These are phyloP conservation scores for Cryptotermes secundus DNA, from an alignment of 1,140 invertebrate species.

Conservation along the genomic window DNA sequence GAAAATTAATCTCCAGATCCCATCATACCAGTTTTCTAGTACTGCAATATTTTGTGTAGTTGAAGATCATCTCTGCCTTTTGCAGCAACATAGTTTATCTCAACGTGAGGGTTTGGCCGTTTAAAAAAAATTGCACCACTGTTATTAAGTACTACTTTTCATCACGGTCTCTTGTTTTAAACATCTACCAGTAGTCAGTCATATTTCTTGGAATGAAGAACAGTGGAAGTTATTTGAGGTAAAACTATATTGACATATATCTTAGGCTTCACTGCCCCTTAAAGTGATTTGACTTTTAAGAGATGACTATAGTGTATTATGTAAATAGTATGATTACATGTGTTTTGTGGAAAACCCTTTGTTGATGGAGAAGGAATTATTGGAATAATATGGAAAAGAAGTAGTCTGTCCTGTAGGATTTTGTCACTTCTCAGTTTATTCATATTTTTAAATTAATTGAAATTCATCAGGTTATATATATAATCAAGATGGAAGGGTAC, in stretches of 20 bases:
- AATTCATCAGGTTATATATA: background rate
- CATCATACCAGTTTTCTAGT: too few species aligned
- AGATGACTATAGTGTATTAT: background rate
- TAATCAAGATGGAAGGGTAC: background rate
- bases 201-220: background rate
- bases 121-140: background rate
- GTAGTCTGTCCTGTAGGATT: background rate
- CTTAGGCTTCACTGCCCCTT: background rate
- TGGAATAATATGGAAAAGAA: background rate
- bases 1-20: too few species aligned
- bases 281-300: background rate
- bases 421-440: background rate
- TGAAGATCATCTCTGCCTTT: background rate
- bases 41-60: background rate
- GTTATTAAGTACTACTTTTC: background rate
- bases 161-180: background rate
- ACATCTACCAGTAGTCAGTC: background rate
- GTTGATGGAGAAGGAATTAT: background rate
- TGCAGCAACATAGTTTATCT: background rate
- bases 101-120: background rate
- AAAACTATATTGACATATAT: background rate
- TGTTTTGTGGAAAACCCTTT: background rate
- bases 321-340: background rate
- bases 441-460: background rate
- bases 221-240: background rate